phyloP scores from a whole-genome alignment of 1,140 invertebrate genomes.

The Bombus sylvicola region DNA sequence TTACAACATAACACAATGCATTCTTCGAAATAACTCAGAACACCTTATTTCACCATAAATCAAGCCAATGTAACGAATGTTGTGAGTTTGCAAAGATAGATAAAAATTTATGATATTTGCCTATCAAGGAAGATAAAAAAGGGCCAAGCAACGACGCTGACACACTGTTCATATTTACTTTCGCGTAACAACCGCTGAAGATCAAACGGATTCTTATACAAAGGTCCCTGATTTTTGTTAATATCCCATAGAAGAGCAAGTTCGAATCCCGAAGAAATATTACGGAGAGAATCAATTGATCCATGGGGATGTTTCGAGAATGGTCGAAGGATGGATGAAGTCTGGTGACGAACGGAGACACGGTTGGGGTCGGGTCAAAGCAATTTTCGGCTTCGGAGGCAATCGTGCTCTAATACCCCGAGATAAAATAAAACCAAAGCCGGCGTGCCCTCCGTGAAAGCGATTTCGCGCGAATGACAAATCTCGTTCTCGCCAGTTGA shows the following conservation, averaged over 20 bases:
- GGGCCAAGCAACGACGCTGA: neutral
- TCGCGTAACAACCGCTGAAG: neutral
- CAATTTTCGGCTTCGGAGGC: constrained; percentile 60
- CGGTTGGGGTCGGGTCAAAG: constrained; percentile 45
- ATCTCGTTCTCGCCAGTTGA: neutral
- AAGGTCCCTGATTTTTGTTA: neutral
- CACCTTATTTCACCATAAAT: too few species aligned
- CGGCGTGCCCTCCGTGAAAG: neutral
- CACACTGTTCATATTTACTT: neutral
- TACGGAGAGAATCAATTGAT: constrained; percentile 44
- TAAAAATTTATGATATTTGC: neutral
- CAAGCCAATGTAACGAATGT: too few species aligned
- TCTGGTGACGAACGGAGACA: constrained; percentile 38
- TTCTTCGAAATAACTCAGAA: too few species aligned
- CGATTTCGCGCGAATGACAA: constrained; percentile 15
- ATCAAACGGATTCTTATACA: neutral
- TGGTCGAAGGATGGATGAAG: constrained; percentile 46
- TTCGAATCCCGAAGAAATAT: constrained; percentile 1
- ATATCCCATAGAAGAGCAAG: neutral
- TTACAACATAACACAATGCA: too few species aligned
- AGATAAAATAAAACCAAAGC: constrained; percentile 43
- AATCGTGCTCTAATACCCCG: constrained; percentile 52
- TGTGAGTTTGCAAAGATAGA: too few species aligned
- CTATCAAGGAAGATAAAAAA: neutral
- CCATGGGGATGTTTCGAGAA: constrained; percentile 31